Conservation (phyloP, 2,888 invertebrate genomes). For the Folsomia manolachei region DNA sequence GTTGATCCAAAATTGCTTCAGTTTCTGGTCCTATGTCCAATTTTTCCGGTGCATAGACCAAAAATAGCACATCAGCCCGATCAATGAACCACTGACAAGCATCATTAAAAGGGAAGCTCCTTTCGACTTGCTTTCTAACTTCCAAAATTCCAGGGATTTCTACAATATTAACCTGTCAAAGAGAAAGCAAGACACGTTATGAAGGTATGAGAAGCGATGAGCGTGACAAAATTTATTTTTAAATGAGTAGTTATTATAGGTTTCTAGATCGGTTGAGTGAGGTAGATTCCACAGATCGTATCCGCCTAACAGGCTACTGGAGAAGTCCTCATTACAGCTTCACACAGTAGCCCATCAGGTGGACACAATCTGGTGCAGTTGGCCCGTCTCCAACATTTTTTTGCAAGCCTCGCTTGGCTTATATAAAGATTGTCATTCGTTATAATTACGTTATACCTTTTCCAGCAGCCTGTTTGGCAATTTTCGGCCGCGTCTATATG, state of each 20-base stretch:
- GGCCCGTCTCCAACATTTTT: background rate
- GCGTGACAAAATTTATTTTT: background rate
- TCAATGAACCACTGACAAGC: conserved; percentile 97
- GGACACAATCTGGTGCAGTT: conserved; percentile 37
- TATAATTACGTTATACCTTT: conserved; percentile 65
- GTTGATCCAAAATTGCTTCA: conserved; percentile 88
- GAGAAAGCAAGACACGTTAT: too few species aligned
- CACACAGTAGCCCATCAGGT: conserved; percentile 52
- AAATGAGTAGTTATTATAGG: background rate
- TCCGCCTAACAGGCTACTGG: conserved; percentile 54
- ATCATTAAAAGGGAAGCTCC: conserved; percentile 91
- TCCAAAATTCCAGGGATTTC: conserved; percentile 95
- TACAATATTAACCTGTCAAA: conserved; percentile 81
- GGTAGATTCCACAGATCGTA: conserved; percentile 18
- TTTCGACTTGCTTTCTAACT: conserved; percentile 86
- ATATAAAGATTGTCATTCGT: background rate
- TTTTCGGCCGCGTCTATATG: conserved; percentile 65
- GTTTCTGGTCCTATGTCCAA: conserved; percentile 92
- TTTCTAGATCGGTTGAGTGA: background rate
- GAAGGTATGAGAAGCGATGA: background rate
- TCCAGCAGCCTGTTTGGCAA: conserved; percentile 79
- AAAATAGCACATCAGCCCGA: conserved; percentile 89
- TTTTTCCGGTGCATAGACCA: conserved; percentile 92
- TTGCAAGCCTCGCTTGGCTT: too few species aligned
- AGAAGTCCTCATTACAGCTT: conserved; percentile 52